phyloP scores from a whole-genome alignment of 2,113 vertebrate genomes.

The Cyprinodon tularosa region DNA sequence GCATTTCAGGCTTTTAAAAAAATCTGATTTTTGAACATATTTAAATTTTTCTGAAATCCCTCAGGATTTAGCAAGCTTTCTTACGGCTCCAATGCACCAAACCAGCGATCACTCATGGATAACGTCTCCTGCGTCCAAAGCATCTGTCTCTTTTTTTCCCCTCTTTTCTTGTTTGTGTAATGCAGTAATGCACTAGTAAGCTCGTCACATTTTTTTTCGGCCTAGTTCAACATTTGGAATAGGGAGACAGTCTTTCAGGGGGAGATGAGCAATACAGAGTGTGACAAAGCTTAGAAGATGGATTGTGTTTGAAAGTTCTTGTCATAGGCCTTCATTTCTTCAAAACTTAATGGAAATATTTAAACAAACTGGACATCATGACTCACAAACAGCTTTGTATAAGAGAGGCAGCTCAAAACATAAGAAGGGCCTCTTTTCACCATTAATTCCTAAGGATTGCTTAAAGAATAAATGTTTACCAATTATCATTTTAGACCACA shows the following conservation, averaged over 20 bases:
- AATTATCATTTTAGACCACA: no score
- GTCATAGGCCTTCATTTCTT: background rate
- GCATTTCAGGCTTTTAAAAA: constrained; percentile 1
- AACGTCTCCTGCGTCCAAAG: background rate
- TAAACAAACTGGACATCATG: background rate
- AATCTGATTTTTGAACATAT: no score
- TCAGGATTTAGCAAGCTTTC: background rate
- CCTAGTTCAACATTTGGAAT: background rate
- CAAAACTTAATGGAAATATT: background rate
- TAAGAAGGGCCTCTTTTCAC: background rate
- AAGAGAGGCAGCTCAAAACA: background rate
- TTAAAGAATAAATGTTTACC: no score
- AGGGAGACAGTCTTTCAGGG: background rate
- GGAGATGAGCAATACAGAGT: background rate
- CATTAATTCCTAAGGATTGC: background rate
- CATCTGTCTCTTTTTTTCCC: background rate
- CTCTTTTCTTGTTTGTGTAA: background rate
- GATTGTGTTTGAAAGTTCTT: background rate
- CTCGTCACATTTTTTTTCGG: background rate
- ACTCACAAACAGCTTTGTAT: background rate
- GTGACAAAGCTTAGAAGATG: background rate
- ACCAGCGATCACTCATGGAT: background rate
- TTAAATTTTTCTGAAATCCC: background rate
- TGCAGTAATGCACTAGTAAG: background rate
- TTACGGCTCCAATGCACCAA: background rate